Evolutionary conservation across 2,888 invertebrate genomes (phyloP), one percentile per base, ranked within the genome.

Genomic region (Steinernema scapterisci): DNA sequence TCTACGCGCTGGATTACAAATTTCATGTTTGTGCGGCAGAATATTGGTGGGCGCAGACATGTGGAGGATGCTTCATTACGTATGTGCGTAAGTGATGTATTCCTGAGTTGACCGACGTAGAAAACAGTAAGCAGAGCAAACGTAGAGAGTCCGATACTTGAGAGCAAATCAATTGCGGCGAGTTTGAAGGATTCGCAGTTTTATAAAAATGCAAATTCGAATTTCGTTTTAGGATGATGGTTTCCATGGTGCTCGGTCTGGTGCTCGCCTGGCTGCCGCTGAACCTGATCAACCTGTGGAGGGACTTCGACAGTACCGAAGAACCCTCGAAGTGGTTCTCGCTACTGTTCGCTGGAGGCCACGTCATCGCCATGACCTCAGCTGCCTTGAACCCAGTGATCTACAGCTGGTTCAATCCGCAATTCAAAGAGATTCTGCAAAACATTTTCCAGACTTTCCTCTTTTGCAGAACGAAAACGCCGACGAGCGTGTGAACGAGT

Each of bases 231-330:
- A 84, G 84, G 73, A 86, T 86, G 85, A 86, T 86, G 86, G 78
- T 84, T 0, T 78, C 81, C 19, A 86, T 86, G 86, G 86, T 86
- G 23, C 51, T 80, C 9, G 84, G 85, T 11, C 81, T 85, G 48
- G 81, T 86, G 1, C 72, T 86, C 27, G 81, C 85, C n/a, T 86
- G 86, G 86, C 82, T 86, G 77, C 86, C 86, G 13, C 77, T 86
- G 77, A 86, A 86, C 75, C 76, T 80, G 0, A 79, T 86, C 73
- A 86, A 86, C 72, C 73, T 86, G 21, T 84, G 82, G 76, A 77
- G 86, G 21, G 86, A 86, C 73, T 80, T 86, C 21, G 79, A 80
- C 75, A 79, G 27, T 11, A 23, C 56, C 19, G 74, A 70, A 21
- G 73, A 75, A 25, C 27, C 48, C 25, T 72, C 75, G 0, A 63